These are phyloP conservation scores for Allolobophora icterica DNA, from an alignment of 2,888 invertebrate genomes.

Conservation along the genomic window DNA sequence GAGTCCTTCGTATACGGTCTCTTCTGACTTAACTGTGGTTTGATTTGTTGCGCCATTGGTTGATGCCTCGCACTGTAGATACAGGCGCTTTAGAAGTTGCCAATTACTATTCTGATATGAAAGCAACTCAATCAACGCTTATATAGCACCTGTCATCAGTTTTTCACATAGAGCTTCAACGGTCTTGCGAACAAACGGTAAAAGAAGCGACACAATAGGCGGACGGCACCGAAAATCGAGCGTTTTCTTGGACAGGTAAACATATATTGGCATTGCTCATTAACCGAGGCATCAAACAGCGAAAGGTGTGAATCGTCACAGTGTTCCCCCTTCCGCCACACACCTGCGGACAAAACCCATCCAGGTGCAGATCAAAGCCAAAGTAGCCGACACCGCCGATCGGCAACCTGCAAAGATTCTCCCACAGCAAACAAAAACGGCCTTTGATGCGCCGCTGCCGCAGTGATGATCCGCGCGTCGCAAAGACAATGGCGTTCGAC, in stretches of 20 bases:
- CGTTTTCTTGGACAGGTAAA: neutral
- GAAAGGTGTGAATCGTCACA: neutral
- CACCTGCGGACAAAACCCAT: neutral
- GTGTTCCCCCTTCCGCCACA: neutral
- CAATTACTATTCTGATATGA: neutral
- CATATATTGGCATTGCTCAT: neutral
- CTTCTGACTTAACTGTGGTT: too few relatives aligned
- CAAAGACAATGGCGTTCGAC: neutral
- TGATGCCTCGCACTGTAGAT: too few relatives aligned
- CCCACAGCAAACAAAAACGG: neutral
- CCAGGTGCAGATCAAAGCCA: constrained; percentile 1
- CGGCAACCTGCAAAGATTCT: neutral
- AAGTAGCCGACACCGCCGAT: constrained; percentile 17
- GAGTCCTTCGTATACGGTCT: neutral
- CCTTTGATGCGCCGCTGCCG: neutral
- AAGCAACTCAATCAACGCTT: neutral
- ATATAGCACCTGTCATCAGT: neutral
- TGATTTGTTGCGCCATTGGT: too few relatives aligned
- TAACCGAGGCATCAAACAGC: neutral
- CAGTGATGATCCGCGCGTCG: neutral
- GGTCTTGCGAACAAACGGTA: too few relatives aligned
- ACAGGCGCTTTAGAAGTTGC: too few relatives aligned
- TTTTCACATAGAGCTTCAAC: too few relatives aligned
- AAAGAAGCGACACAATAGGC: neutral
- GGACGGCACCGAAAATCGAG: neutral